phyloP scores from a whole-genome alignment of 1,140 invertebrate genomes.

The Nephila pilipes region DNA sequence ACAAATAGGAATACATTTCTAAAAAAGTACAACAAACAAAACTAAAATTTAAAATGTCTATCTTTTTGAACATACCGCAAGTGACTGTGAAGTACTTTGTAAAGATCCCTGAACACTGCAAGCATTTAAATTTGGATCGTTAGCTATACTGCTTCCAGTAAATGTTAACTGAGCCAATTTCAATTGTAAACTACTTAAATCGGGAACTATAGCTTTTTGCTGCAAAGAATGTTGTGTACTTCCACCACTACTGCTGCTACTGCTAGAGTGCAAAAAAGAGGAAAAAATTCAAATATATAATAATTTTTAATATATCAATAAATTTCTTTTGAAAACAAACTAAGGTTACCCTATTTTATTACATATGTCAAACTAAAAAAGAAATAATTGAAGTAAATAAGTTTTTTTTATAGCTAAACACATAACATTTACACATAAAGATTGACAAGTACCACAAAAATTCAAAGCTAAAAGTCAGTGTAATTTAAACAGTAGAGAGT shows the following conservation, averaged over 20 bases:
- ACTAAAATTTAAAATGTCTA: background rate
- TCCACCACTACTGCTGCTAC: slow-evolving; percentile 62
- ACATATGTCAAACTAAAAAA: no score
- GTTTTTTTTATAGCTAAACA: no score
- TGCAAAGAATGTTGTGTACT: slow-evolving; percentile 74
- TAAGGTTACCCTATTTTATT: no score
- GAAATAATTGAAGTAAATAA: no score
- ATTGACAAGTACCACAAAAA: no score
- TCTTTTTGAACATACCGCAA: background rate
- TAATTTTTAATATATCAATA: no score
- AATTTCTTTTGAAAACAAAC: no score
- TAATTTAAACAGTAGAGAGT: no score
- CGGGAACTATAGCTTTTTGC: slow-evolving; percentile 68
- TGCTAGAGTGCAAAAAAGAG: background rate
- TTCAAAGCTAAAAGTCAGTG: no score
- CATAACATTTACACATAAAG: no score
- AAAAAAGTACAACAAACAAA: background rate
- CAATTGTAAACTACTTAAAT: slow-evolving; percentile 73
- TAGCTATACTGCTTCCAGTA: slow-evolving; percentile 74
- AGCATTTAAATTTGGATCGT: slow-evolving; percentile 22
- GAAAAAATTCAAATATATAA: background rate
- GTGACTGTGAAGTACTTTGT: slow-evolving; percentile 12
- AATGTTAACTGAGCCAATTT: slow-evolving; percentile 78
- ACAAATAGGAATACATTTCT: background rate
- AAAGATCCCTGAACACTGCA: background rate